Evolutionary conservation across 64 coral and sea anemone genomes (phyloP).

Genomic region (Montipora sp.): DNA sequence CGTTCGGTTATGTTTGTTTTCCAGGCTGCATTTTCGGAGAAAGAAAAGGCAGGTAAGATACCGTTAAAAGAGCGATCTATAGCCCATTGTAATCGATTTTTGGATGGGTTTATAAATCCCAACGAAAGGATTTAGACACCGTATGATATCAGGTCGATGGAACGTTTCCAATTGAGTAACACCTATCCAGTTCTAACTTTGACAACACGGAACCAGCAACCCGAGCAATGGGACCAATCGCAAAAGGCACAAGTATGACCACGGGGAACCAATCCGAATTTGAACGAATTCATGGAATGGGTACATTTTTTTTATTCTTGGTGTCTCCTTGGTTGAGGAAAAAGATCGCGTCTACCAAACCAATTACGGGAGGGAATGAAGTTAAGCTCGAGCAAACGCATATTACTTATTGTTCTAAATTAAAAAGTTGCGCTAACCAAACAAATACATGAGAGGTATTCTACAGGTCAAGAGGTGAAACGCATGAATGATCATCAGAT

Average conservation of each 20-base stretch:
- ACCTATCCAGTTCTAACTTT: background rate
- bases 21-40: slow-evolving; percentile 13
- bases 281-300: background rate
- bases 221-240: background rate
- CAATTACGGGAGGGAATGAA: background rate
- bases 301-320: background rate
- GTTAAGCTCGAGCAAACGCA: background rate
- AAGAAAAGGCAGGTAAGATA: slow-evolving; percentile 24
- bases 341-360: background rate
- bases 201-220: no score
- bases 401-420: background rate
- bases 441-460: background rate
- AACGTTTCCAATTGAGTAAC: background rate
- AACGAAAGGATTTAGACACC: background rate
- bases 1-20: background rate
- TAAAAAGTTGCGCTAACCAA: background rate
- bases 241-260: background rate
- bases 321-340: background rate
- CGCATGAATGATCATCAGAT: no score
- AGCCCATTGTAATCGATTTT: background rate
- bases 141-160: background rate
- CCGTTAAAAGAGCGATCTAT: background rate
- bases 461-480: no score
- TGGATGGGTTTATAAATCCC: background rate
- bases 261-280: background rate